Evolutionary conservation across 2,113 vertebrate genomes (phyloP), one percentile per base, ranked within the genome.

Genomic region (Sylvilagus bachmani): DNA sequence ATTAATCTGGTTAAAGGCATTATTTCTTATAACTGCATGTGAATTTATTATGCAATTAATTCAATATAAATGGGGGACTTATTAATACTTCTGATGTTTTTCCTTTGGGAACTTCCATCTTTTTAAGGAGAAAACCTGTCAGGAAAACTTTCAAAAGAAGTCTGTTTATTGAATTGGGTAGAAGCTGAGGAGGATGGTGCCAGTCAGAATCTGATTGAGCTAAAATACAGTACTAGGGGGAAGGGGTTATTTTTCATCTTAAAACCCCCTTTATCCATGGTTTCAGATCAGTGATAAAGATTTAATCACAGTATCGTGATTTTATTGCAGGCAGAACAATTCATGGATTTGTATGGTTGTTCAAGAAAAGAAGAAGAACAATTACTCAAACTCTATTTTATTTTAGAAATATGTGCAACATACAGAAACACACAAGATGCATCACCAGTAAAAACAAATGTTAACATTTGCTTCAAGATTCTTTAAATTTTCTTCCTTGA

Each of bases 401-500:
- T 87, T 87, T 91, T 44, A 86, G 81, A 67, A 83, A 79, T 13
- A 58, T 53, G n/a, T 33, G n/a, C 44, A 24, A 13, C 13, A 74
- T 33, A 67, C 4, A 95, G 51, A 90, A 38, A 82, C 86, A 74
- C 13, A 85, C 8, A 90, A 82, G 86, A 70, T 36, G 29, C 49
- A 64, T 44, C 27, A 70, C 6, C 17, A 25, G 25, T 66, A 36
- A 33, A 61, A 55, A 66, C 27, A 80, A 74, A 29, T 86, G 22
- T 24, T 66, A 66, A n/a, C 14, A 12, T 53, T 91, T 87, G 29
- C 10, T 36, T 91, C 49, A 73, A 64, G 61, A 6, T 51, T 69
- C 22, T 80, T 55, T 78, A 62, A 3, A 11, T 86, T 94, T 73
- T 61, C 17, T 55, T 89, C 27, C 58, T 9, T 70, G 67, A 38